These are phyloP conservation scores for Epinephelus cyanopodus DNA, from an alignment of 2,113 vertebrate species.

Conservation along the genomic window DNA sequence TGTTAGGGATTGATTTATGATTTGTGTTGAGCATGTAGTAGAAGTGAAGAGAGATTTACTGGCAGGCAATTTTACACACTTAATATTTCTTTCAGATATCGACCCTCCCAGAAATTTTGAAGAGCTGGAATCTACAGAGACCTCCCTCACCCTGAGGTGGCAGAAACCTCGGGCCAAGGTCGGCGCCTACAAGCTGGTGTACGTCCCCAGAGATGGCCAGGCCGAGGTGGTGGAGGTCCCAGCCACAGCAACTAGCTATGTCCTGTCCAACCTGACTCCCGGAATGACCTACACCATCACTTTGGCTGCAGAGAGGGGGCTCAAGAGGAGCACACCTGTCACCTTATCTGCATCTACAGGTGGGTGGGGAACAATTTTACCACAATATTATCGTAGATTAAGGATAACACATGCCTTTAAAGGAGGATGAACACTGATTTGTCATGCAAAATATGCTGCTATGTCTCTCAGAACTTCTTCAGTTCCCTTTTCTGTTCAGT, in stretches of 20 bases:
- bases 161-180: conserved; percentile 89
- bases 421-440: background rate
- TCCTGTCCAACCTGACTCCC: conserved; percentile 84
- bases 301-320: conserved; percentile 89
- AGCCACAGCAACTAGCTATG: conserved; percentile 77
- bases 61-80: background rate
- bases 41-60: background rate
- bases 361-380: conserved; percentile 73
- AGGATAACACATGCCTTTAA: background rate
- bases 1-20: conserved; percentile 15
- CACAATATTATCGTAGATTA: background rate
- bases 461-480: background rate
- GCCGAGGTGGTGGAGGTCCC: conserved; percentile 84
- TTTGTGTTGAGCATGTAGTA: background rate
- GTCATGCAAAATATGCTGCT: background rate
- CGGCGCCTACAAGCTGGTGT: conserved; percentile 88
- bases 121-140: conserved; percentile 84
- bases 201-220: conserved; percentile 70
- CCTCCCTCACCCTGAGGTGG: conserved; percentile 88
- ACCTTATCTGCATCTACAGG: conserved; percentile 86
- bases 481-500: background rate
- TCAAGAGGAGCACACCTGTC: conserved; percentile 87
- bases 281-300: conserved; percentile 87
- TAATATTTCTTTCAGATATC: conserved; percentile 83
- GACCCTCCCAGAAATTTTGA: conserved; percentile 90